phyloP scores from a whole-genome alignment of 2,888 invertebrate genomes.

The Noctuana brunneofusca region DNA sequence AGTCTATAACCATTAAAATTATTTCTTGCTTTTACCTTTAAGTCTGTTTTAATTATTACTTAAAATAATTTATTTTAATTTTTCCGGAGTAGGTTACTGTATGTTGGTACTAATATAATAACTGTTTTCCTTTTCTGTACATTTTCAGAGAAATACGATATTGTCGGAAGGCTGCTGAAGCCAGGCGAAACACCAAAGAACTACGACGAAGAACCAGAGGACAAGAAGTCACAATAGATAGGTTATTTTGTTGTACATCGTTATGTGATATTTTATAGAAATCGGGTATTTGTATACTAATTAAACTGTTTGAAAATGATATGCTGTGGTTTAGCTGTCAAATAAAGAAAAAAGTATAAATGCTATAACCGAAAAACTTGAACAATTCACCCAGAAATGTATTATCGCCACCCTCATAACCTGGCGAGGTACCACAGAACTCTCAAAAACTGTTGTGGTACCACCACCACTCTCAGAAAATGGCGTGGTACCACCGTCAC shows the following conservation, averaged over 20 bases:
- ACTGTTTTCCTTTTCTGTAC: slow-evolving; percentile 13
- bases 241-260: slow-evolving; percentile 36
- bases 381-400: too few species aligned
- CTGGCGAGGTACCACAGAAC: too few species aligned
- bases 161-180: slow-evolving; percentile 70
- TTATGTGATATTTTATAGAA: slow-evolving; percentile 47
- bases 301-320: slow-evolving; percentile 21
- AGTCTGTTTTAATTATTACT: too few species aligned
- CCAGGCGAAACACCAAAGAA: slow-evolving; percentile 68
- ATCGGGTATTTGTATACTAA: slow-evolving; percentile 40
- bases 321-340: neutral
- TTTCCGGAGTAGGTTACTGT: too few species aligned
- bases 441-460: too few species aligned
- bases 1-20: too few species aligned
- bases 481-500: too few species aligned
- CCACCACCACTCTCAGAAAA: too few species aligned
- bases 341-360: neutral
- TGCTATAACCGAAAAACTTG: neutral
- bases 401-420: too few species aligned
- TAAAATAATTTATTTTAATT: too few species aligned
- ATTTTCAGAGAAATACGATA: slow-evolving; percentile 75
- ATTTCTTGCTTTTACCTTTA: too few species aligned
- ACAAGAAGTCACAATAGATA: slow-evolving; percentile 69
- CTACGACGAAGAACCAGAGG: slow-evolving; percentile 69
- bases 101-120: too few species aligned